Percentiles rank a stretch among this genome's conserved stretches.
Conservation (phyloP, 2,113 vertebrate genomes). For the Rostratula benghalensis region DNA sequence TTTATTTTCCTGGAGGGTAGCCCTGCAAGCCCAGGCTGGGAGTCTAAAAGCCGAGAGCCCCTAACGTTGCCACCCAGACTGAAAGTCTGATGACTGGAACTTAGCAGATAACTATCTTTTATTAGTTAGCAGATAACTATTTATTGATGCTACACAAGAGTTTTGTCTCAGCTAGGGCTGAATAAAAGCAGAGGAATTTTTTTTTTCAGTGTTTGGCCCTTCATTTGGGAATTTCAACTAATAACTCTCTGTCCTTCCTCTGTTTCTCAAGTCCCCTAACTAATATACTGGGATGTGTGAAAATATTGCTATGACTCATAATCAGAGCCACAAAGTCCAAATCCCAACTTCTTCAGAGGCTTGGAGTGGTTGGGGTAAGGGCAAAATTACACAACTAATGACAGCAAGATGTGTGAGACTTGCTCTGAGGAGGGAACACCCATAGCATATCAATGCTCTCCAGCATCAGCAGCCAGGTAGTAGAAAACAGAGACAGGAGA, state of each 20-base stretch:
- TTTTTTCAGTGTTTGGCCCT: background rate
- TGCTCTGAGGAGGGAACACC: background rate
- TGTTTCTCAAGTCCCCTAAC: conserved; percentile 43
- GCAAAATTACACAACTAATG: conserved; percentile 5
- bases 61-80: background rate
- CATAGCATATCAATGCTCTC: background rate
- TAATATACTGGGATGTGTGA: conserved; percentile 23
- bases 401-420: background rate
- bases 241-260: conserved; percentile 35
- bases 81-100: background rate
- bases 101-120: background rate
- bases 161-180: background rate
- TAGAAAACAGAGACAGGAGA: background rate
- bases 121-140: background rate
- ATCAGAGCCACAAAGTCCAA: background rate
- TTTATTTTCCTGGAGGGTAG: background rate
- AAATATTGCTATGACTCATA: conserved; percentile 13
- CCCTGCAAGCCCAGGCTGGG: background rate
- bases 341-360: background rate
- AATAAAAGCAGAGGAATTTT: background rate
- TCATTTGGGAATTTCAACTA: conserved; percentile 59
- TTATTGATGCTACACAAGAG: background rate
- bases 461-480: background rate
- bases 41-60: background rate
- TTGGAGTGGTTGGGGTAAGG: background rate